A percentile compares a stretch with the other conserved stretches of the same genome.
These are phyloP conservation scores for Drosophila prolongata DNA, from an alignment of 2,888 invertebrate genomes.

Conservation along the genomic window DNA sequence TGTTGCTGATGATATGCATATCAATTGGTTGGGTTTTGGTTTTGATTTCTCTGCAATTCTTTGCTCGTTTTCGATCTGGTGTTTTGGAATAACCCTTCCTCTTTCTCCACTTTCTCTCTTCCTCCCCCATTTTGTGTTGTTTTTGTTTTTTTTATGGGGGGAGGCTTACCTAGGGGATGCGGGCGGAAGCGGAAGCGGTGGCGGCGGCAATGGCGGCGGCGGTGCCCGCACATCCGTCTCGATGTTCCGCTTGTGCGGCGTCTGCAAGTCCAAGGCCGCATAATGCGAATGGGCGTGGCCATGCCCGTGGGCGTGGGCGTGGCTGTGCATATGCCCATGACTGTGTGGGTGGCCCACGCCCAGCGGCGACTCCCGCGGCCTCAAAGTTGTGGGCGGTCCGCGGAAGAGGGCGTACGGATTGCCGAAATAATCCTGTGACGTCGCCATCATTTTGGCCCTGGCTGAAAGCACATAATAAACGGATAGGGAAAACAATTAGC, in stretches of 20 bases:
- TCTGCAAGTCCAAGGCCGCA: conserved; percentile 82
- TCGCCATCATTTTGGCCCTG: conserved; percentile 82
- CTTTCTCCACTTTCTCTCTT: conserved; percentile 12
- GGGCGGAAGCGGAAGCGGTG: conserved; percentile 79
- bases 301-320: conserved; percentile 47
- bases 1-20: conserved; percentile 68
- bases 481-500: conserved; percentile 37
- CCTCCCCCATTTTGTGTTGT: conserved; percentile 24
- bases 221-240: conserved; percentile 80
- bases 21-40: conserved; percentile 27
- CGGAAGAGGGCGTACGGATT: conserved; percentile 84
- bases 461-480: conserved; percentile 44
- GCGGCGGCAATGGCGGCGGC: conserved; percentile 78
- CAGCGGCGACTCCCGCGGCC: conserved; percentile 82
- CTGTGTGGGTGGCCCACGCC: conserved; percentile 71
- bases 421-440: conserved; percentile 83
- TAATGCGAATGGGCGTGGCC: conserved; percentile 46
- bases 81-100: conserved; percentile 1
- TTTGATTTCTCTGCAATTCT: conserved; percentile 47
- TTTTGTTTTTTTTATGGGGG: conserved; percentile 13
- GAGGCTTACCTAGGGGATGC: conserved; percentile 83
- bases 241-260: conserved; percentile 82
- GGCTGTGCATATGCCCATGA: conserved; percentile 58
- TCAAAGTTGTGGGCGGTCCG: conserved; percentile 82
- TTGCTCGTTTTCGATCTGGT: conserved; percentile 50